Evolutionary conservation across 2,113 vertebrate genomes (phyloP), one percentile per base, ranked within the genome.

Genomic region (Onychorhynchus coronatus): DNA sequence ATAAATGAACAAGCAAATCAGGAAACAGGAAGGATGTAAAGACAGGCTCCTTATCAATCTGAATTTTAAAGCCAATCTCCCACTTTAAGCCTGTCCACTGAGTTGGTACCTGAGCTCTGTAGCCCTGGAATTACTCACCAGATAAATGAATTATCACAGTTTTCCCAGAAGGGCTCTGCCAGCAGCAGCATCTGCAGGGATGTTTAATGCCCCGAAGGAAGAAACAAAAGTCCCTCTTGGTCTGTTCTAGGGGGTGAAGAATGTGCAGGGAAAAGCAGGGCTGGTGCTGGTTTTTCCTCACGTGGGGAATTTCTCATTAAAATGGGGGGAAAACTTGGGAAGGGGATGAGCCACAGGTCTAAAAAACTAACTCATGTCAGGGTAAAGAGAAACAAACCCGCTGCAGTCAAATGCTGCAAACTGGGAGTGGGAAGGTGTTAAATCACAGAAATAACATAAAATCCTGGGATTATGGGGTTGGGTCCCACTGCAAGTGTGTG

Each of bases 251-350:
- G 39, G 10, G 1, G 5, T 59, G 17, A 14, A 30, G 18, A 18
- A 12, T 15, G 41, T 9, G 37, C 16, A 10, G 53, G 53, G 33
- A 50, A 41, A 27, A 19, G 50, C 2, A 4, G 65, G 44, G 61
- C 61, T 41, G n/a, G 5, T 42, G 24, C n/a, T n/a, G 37, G 4
- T 30, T 8, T 8, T 28, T 30, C 30, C 41, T 58, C 6, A 1
- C 4, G 0, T 3, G 8, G 35, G 37, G 66, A 50, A 59, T 46
- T 25, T n/a, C 18, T 4, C 8, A 4, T 31, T 6, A 44, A 59
- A 85, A 1, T 28, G 5, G 27, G 47, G 33, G 31, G 24, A 41
- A 41, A 49, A 53, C 6, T 25, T 22, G 14, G 39, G 49, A 16
- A 42, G 9, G 21, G 47, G 21, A 5, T 16, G 74, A 86, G 76